phyloP scores from a whole-genome alignment of 2,888 invertebrate species.

The Spisula subtruncata region DNA sequence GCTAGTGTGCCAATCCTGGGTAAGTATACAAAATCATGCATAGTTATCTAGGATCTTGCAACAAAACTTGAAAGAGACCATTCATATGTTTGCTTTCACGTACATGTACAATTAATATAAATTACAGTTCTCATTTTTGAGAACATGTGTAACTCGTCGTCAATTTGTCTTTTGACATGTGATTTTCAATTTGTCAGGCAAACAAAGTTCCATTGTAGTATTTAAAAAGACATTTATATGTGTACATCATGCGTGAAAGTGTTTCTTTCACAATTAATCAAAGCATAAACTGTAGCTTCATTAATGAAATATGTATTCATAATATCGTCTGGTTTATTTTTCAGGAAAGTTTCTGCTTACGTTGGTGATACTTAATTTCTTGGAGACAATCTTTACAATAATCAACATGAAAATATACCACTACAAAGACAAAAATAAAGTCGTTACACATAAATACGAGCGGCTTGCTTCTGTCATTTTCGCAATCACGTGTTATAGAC shows the following conservation, averaged over 20 bases:
- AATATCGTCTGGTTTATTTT: slow-evolving; percentile 24
- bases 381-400: slow-evolving; percentile 58
- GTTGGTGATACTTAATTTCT: slow-evolving; percentile 49
- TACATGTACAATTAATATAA: too few relatives aligned
- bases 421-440: slow-evolving; percentile 50
- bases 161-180: too few relatives aligned
- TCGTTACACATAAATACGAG: slow-evolving; percentile 35
- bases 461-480: slow-evolving; percentile 36
- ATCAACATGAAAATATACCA: slow-evolving; percentile 53
- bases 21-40: neutral
- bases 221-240: too few relatives aligned
- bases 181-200: too few relatives aligned
- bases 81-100: neutral
- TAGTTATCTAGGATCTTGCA: neutral
- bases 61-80: neutral
- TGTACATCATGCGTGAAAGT: too few relatives aligned
- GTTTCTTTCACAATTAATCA: too few relatives aligned
- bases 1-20: slow-evolving; percentile 47
- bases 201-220: too few relatives aligned
- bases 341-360: slow-evolving; percentile 56
- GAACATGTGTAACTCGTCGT: too few relatives aligned
- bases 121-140: too few relatives aligned
- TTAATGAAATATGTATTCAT: too few relatives aligned
- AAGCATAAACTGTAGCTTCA: too few relatives aligned
- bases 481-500: slow-evolving; percentile 52